phyloP scores from a whole-genome alignment of 1,140 invertebrate genomes.

The Penaeus indicus region DNA sequence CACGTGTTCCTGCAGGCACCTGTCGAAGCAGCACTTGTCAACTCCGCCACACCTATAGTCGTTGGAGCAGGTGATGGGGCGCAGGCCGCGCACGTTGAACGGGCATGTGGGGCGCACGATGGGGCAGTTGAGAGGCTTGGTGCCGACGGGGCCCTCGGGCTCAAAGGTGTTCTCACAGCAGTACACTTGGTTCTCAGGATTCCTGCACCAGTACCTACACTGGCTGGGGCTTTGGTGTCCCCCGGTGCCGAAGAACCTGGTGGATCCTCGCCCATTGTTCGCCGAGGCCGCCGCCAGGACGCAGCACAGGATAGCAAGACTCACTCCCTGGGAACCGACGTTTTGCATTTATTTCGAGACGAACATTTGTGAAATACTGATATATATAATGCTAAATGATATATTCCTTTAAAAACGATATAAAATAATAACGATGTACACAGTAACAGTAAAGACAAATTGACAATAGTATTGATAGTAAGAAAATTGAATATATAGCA shows the following conservation, averaged over 20 bases:
- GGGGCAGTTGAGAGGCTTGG: constrained; percentile 36
- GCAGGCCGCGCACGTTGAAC: background rate
- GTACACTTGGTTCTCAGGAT: background rate
- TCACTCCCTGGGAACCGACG: background rate
- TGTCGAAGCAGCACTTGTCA: constrained; percentile 53
- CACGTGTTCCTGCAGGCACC: constrained; percentile 34
- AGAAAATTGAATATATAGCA: too few relatives aligned
- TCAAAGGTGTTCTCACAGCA: background rate
- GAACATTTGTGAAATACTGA: too few relatives aligned
- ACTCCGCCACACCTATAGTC: constrained; percentile 28
- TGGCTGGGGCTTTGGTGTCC: background rate
- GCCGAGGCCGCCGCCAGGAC: background rate
- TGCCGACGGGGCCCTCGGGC: constrained; percentile 26
- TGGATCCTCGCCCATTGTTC: background rate
- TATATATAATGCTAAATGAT: too few relatives aligned
- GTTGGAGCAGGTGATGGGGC: constrained; percentile 34
- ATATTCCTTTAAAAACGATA: too few relatives aligned
- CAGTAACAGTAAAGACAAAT: too few relatives aligned
- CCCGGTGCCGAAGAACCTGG: background rate
- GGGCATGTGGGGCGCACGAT: constrained; percentile 39
- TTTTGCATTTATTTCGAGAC: too few relatives aligned
- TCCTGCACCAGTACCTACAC: constrained; percentile 11
- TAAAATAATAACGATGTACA: too few relatives aligned
- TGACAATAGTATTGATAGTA: too few relatives aligned
- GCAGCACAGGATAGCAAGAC: background rate